Base-by-base conservation (phyloP, 2,113 vertebrate genomes). In the Oxyruncus cristatus region DNA sequence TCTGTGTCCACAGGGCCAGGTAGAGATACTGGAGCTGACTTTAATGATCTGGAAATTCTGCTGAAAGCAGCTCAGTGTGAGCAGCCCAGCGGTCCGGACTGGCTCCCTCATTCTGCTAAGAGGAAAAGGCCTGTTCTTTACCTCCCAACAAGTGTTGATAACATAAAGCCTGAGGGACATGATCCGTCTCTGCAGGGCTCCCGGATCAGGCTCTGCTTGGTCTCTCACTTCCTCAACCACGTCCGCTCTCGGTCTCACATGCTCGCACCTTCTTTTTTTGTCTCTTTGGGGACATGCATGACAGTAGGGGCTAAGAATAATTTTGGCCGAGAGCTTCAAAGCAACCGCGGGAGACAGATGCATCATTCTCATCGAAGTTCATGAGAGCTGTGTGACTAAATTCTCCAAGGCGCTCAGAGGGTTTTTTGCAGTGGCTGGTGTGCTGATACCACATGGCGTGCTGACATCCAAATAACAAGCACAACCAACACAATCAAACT, bases 281-380 rank as follows among this genome's bases (percentile, higher is more conserved):
- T 97, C 95, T 96, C 95, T 96, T 96, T 96, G 76, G 95, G 88
- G 90, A 97, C 92, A 86, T 93, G 96, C 96, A 96, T 97, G 92
- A 96, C 95, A 96, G 95, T 96, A 96, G 93, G 90, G 90, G 88
- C 96, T 96, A 96, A 97, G 96, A 96, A 96, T 96, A 96, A 93
- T 93, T 94, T 96, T 97, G 96, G 96, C 93, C 41, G 52, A 88
- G 90, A 89, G 86, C 95, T 97, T 97, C 95, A 96, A 96, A 97
- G 96, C 79, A 92, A 86, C 95, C 90, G 85, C 83, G 63, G 80
- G 92, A 96, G 92, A 93, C 96, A 96, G 95, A 96, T 96, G 93
- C 70, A 91, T 95, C 88, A 81, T 92, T 93, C 96, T 92, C 88
- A 91, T 72, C 74, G 95, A 94, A 93, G 92, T 89, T 94, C 91